phyloP scores from a whole-genome alignment of 2,797 vertebrate genomes.

The Danionella dracula region DNA sequence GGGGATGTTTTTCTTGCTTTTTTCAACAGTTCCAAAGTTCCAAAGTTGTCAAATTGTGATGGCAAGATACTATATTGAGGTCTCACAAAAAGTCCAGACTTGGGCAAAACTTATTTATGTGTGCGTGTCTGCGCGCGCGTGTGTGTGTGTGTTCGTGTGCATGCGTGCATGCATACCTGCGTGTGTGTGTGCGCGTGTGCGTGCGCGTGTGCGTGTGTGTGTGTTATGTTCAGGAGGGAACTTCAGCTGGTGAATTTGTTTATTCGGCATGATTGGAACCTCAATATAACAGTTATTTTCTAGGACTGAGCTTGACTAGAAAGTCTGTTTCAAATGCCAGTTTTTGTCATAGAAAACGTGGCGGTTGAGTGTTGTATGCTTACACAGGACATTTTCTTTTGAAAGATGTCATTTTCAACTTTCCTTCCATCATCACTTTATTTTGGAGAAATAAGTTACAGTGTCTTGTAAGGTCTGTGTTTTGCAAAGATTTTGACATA shows the following conservation, averaged over 20 bases:
- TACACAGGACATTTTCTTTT: background rate
- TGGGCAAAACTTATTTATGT: conserved; percentile 3
- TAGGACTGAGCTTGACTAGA: conserved; percentile 40
- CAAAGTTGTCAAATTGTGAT: conserved; percentile 36
- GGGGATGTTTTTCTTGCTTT: conserved; percentile 21
- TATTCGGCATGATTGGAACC: conserved; percentile 42
- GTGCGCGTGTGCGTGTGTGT: too few species aligned
- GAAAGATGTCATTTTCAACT: background rate
- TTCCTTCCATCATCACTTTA: background rate
- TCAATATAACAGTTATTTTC: conserved; percentile 47
- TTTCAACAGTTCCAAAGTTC: too few species aligned
- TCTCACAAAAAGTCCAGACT: background rate
- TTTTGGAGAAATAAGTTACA: background rate
- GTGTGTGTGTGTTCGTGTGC: conserved; percentile 12
- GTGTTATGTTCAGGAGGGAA: conserved; percentile 31
- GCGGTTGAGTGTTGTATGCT: background rate
- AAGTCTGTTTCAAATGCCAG: conserved; percentile 13
- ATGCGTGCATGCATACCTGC: too few species aligned
- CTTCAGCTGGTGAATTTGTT: conserved; percentile 44
- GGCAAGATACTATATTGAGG: background rate
- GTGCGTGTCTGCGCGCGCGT: too few species aligned
- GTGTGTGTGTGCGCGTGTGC: too few species aligned
- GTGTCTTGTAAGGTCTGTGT: too few species aligned
- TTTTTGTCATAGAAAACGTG: conserved; percentile 26
- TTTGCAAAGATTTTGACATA: too few species aligned